A percentile compares a stretch with the other conserved stretches of the same genome.
phyloP scores from a whole-genome alignment of 2,797 vertebrate species.

The Phoxinus dragarum region DNA sequence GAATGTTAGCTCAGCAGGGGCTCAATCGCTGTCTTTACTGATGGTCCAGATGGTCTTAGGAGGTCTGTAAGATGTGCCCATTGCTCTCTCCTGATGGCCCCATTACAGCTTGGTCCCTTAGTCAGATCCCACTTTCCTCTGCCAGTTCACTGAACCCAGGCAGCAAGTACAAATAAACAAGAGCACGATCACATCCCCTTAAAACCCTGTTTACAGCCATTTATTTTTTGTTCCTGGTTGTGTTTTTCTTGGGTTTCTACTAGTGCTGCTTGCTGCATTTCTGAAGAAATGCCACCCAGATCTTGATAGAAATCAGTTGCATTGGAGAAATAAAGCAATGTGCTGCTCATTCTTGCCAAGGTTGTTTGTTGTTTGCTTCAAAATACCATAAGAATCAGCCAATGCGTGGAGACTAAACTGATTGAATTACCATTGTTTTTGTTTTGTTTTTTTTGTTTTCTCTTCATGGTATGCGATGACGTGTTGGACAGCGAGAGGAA shows the following conservation, averaged over 20 bases:
- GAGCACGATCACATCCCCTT: conserved; percentile 54
- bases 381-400: conserved; percentile 5
- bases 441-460: background rate
- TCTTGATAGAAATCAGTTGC: conserved; percentile 49
- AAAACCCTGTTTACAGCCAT: conserved; percentile 60
- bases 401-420: background rate
- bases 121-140: conserved; percentile 54
- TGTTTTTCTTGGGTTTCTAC: conserved; percentile 56
- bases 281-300: conserved; percentile 59
- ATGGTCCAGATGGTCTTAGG: conserved; percentile 43
- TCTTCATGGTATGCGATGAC: conserved; percentile 15
- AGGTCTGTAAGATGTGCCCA: conserved; percentile 61
- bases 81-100: conserved; percentile 55
- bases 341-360: background rate
- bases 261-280: conserved; percentile 47
- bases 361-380: conserved; percentile 13
- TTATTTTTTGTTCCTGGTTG: conserved; percentile 62
- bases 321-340: conserved; percentile 34
- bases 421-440: background rate
- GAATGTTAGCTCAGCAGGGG: conserved; percentile 22
- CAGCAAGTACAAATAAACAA: conserved; percentile 67
- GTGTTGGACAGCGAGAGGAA: conserved; percentile 29
- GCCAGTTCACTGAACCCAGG: conserved; percentile 65
- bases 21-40: conserved; percentile 22
- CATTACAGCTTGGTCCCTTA: conserved; percentile 51